Percentiles rank a stretch among this genome's conserved stretches.
Conservation (phyloP, 1,140 invertebrate genomes). For the Procambarus virginalis region DNA sequence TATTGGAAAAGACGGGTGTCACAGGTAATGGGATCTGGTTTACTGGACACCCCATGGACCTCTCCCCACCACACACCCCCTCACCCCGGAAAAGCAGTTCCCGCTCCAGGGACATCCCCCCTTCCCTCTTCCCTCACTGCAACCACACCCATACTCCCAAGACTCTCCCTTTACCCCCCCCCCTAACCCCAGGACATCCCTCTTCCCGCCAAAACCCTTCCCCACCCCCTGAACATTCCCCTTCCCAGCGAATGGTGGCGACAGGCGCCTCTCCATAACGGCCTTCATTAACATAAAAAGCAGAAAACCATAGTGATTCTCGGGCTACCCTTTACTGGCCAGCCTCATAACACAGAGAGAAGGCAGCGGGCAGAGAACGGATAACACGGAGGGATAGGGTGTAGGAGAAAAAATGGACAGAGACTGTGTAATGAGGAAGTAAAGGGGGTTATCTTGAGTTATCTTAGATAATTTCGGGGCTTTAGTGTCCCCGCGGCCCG, state of each 20-base stretch:
- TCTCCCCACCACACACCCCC: not conserved
- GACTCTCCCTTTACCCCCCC: not conserved
- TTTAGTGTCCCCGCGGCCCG: too few species aligned
- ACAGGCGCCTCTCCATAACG: slow-evolving; percentile 51
- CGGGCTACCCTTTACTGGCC: not conserved
- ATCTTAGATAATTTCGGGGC: too few species aligned
- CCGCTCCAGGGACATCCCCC: too few species aligned
- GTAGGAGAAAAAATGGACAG: too few species aligned
- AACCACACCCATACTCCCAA: not conserved
- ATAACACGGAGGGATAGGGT: too few species aligned
- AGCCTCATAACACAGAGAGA: not conserved
- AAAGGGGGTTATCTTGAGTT: too few species aligned
- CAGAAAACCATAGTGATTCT: slow-evolving; percentile 47
- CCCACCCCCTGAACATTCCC: not conserved
- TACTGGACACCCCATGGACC: too few species aligned
- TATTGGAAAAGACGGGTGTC: too few species aligned
- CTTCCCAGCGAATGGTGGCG: not conserved
- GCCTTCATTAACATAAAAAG: slow-evolving; percentile 53
- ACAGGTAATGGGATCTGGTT: too few species aligned
- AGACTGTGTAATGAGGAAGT: too few species aligned
- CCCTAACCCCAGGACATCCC: not conserved
- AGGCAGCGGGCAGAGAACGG: not conserved
- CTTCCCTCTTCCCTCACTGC: not conserved
- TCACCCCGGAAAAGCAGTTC: too few species aligned
- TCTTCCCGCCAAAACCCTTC: not conserved